Conservation (phyloP, 2,888 invertebrate species). For the Allolobophora icterica region DNA sequence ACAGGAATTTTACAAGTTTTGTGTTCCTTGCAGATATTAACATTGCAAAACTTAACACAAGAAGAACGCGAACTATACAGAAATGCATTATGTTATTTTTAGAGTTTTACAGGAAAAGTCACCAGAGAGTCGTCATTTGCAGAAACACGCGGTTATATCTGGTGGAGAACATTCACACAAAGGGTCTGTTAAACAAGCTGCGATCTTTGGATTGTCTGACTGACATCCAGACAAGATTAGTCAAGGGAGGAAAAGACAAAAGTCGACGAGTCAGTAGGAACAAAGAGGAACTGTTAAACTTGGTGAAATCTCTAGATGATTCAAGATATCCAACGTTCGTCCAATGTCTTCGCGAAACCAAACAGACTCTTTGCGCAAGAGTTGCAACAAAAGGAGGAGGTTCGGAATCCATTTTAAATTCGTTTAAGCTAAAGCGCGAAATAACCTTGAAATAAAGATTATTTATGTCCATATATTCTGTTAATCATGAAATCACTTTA, state of each 20-base stretch:
- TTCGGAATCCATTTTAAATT: neutral
- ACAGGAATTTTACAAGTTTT: no score
- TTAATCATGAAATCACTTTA: no score
- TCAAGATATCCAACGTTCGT: neutral
- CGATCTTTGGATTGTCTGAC: constrained; percentile 8
- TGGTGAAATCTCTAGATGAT: neutral
- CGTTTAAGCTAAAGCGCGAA: neutral
- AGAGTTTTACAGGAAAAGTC: neutral
- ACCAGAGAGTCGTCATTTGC: neutral
- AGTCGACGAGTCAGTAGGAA: neutral
- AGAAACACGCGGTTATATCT: neutral
- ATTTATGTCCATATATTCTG: no score
- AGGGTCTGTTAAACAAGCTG: neutral
- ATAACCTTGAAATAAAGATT: no score
- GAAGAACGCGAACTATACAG: neutral
- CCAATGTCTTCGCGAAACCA: neutral
- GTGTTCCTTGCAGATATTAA: neutral
- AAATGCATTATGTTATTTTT: neutral
- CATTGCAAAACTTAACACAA: neutral
- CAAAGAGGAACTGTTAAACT: neutral
- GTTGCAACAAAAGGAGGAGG: neutral
- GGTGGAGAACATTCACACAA: neutral
- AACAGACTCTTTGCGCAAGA: neutral
- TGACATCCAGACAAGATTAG: neutral
- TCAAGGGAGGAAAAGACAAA: neutral